Percentiles rank a stretch among this genome's conserved stretches.
Conservation (phyloP, 2,888 invertebrate species). For the Drosophila macrothrix region DNA sequence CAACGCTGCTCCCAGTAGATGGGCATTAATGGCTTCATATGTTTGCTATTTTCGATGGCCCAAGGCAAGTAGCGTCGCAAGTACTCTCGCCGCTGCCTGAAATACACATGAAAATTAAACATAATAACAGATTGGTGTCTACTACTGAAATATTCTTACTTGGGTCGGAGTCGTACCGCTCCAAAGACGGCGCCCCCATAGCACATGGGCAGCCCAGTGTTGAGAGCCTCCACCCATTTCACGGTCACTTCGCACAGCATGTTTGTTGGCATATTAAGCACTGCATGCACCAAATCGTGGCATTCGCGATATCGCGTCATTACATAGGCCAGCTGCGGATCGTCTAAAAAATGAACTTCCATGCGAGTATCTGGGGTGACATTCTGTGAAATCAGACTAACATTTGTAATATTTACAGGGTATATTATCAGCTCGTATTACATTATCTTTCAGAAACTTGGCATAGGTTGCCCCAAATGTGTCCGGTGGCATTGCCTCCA, state of each 20-base stretch:
- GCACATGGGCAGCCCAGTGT: constrained; percentile 98
- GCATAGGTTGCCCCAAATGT: constrained; percentile 95
- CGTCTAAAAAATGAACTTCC: constrained; percentile 95
- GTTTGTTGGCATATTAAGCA: constrained; percentile 96
- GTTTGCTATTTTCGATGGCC: constrained; percentile 92
- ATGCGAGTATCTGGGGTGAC: constrained; percentile 97
- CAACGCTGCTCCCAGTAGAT: constrained; percentile 97
- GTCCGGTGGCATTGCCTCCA: constrained; percentile 90
- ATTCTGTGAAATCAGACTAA: constrained; percentile 84
- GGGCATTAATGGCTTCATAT: constrained; percentile 92
- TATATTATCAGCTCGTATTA: constrained; percentile 72
- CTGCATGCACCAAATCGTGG: constrained; percentile 97
- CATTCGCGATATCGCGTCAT: constrained; percentile 99
- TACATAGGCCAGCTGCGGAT: constrained; percentile 95
- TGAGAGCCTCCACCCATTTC: constrained; percentile 99
- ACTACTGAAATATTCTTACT: constrained; percentile 80
- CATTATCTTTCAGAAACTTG: constrained; percentile 92
- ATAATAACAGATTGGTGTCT: constrained; percentile 13
- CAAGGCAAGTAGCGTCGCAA: constrained; percentile 92
- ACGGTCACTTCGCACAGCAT: constrained; percentile 97
- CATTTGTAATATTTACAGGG: not conserved
- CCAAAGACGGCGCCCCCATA: constrained; percentile 96
- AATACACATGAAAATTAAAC: constrained; percentile 11
- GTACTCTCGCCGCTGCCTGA: constrained; percentile 91
- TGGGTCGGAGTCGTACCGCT: constrained; percentile 93